These are phyloP conservation scores for Corythornis vintsioides DNA, from an alignment of 2,113 vertebrate genomes.

Conservation along the genomic window DNA sequence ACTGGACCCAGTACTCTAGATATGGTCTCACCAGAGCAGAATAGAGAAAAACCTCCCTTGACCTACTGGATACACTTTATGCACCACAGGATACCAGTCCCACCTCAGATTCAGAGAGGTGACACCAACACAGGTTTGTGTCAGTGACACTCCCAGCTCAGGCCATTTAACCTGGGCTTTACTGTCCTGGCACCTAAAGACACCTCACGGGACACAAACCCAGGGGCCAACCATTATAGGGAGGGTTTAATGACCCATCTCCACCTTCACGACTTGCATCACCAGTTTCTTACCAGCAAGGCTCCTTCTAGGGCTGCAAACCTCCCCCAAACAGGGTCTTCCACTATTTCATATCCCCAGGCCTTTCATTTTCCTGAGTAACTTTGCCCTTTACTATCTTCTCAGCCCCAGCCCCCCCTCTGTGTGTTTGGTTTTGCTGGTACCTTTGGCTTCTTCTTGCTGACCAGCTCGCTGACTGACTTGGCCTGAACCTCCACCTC, in stretches of 20 bases:
- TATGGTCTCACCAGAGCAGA: too few species aligned
- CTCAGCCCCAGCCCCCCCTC: fast-evolving
- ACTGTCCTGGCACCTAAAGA: not conserved
- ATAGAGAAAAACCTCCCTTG: too few species aligned
- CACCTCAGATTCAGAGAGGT: not conserved
- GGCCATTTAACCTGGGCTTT: fast-evolving
- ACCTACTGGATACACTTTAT: too few species aligned
- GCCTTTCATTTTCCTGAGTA: fast-evolving
- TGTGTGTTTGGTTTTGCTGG: not conserved
- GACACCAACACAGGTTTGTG: not conserved
- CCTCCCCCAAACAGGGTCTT: not conserved
- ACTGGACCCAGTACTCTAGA: too few species aligned
- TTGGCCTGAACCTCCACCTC: constrained; percentile 92
- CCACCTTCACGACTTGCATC: not conserved
- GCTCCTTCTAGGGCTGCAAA: fast-evolving
- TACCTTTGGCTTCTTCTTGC: constrained; percentile 92
- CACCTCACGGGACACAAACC: not conserved
- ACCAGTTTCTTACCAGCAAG: fast-evolving
- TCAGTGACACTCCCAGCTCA: fast-evolving
- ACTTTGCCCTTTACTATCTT: fast-evolving
- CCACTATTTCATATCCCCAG: fast-evolving
- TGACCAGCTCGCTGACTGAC: constrained; percentile 87
- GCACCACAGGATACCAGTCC: too few species aligned
- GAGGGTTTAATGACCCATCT: fast-evolving
- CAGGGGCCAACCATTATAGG: fast-evolving